Base-by-base conservation (phyloP, 2,113 vertebrate species). In the Anarrhichthys ocellatus region DNA sequence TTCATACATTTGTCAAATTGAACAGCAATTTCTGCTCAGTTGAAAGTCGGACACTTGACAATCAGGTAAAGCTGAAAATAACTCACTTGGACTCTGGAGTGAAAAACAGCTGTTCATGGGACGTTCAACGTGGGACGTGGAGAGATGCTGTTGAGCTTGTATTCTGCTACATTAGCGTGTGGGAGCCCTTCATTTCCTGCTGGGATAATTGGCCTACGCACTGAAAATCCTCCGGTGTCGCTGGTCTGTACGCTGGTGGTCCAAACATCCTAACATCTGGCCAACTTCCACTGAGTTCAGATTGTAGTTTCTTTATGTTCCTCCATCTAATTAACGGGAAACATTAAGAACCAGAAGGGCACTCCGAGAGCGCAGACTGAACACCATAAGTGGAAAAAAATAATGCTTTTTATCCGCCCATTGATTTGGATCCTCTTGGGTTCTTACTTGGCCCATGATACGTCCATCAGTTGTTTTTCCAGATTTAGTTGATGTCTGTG, bases 151-250 rank as follows among this genome's bases (percentile, higher is more conserved):
- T 34, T 56, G 24, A 62, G 38, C 58, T 63, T 29, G 38, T 59
- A n/a, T 73, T 83, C 73, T 15, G 62, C 38, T 44, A 9, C 54
- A 64, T 74, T 36, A 75, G 52, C 46, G 56, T 64, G 65, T 48
- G 69, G 63, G 54, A 72, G 46, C 22, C 44, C 34, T 64, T 66
- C 56, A 69, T 59, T 78, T 82, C 67, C 66, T 76, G 79, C 71
- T 75, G 78, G 58, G 67, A 69, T 87, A 81, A 89, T 82, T 84
- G 68, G 62, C 74, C n/a, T 6, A 18, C 59, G 56, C 38, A 27
- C 36, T n/a, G 27, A 87, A 89, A 80, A 86, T 82, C 82, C 40
- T 78, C 48, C 42, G 46, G 42, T 76, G 72, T 82, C 66, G 65
- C 63, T 6, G n/a, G 9, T 15, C 54, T 68, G 52, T 50, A 22